Conservation (phyloP, 1,140 invertebrate genomes). For the Brachionus manjavacas region DNA sequence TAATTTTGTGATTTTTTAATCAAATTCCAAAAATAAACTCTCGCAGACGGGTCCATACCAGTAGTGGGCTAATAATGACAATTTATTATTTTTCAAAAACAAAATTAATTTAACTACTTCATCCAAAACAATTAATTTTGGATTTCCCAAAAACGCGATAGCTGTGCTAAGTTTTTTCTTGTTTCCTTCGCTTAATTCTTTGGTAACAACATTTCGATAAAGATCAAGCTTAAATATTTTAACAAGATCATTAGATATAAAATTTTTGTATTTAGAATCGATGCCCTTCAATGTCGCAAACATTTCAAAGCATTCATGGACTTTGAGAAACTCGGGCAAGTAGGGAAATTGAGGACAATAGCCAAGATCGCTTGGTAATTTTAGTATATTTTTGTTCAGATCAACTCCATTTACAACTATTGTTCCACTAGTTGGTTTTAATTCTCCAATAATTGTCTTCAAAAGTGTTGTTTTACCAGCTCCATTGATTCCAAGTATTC, state of each 20-base stretch:
- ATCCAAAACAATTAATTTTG: slow-evolving; percentile 47
- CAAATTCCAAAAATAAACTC: slow-evolving; percentile 27
- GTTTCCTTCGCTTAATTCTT: slow-evolving; percentile 64
- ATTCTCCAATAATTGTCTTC: slow-evolving; percentile 67
- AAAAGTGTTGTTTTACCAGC: slow-evolving; percentile 80
- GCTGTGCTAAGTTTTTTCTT: slow-evolving; percentile 89
- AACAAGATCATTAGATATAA: not conserved
- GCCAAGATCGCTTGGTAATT: slow-evolving; percentile 55
- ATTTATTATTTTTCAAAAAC: not conserved
- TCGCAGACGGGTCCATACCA: slow-evolving; percentile 56
- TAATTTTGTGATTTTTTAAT: slow-evolving; percentile 1
- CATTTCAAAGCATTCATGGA: slow-evolving; percentile 3
- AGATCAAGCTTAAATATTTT: not conserved
- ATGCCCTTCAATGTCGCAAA: not conserved
- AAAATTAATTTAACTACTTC: slow-evolving; percentile 38
- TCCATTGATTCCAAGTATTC: slow-evolving; percentile 75
- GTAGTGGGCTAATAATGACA: slow-evolving; percentile 53
- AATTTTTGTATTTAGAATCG: not conserved
- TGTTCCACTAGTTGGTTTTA: slow-evolving; percentile 49
- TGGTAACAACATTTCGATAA: not conserved
- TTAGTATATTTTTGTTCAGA: slow-evolving; percentile 55
- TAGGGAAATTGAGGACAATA: slow-evolving; percentile 62
- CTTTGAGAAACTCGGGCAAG: slow-evolving; percentile 55
- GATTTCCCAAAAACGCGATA: slow-evolving; percentile 70
- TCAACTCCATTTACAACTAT: slow-evolving; percentile 49